These are phyloP conservation scores for Monochamus alternatus DNA, from an alignment of 2,888 invertebrate species.

Conservation along the genomic window DNA sequence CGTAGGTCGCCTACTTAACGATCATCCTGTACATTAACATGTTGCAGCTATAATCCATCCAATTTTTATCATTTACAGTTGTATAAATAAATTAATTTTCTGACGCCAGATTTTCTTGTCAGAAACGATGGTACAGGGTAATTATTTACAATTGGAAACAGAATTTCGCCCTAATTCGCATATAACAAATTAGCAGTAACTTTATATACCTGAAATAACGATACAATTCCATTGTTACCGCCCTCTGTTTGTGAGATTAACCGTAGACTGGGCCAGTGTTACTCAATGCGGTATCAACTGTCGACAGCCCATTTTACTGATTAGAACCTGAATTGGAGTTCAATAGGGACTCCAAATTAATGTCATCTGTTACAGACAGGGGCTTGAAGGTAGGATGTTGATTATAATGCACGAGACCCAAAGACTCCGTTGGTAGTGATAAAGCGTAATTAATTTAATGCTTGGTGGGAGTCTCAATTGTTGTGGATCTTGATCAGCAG, in stretches of 20 bases:
- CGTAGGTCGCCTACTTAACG: too few species aligned
- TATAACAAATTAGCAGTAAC: background rate
- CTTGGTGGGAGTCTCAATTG: background rate
- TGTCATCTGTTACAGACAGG: constrained; percentile 12
- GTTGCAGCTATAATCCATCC: too few species aligned
- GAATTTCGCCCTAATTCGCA: background rate
- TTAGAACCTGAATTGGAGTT: constrained; percentile 10
- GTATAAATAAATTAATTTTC: too few species aligned
- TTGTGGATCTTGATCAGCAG: background rate
- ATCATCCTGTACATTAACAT: too few species aligned
- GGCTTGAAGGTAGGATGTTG: constrained; percentile 5
- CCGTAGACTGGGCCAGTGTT: background rate
- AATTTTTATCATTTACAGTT: too few species aligned
- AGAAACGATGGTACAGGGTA: too few species aligned
- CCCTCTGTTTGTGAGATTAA: background rate
- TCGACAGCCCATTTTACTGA: constrained; percentile 11
- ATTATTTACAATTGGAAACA: too few species aligned
- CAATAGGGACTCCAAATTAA: constrained; percentile 12
- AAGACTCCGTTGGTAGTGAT: constrained; percentile 1
- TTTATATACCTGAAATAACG: background rate
- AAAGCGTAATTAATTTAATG: background rate
- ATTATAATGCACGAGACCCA: background rate
- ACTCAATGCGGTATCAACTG: constrained; percentile 8
- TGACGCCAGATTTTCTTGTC: too few species aligned
- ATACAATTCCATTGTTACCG: background rate